These are phyloP conservation scores for Hippasteria phrygiana DNA, from an alignment of 53 echinoderm and acorn worm species.

Conservation along the genomic window DNA sequence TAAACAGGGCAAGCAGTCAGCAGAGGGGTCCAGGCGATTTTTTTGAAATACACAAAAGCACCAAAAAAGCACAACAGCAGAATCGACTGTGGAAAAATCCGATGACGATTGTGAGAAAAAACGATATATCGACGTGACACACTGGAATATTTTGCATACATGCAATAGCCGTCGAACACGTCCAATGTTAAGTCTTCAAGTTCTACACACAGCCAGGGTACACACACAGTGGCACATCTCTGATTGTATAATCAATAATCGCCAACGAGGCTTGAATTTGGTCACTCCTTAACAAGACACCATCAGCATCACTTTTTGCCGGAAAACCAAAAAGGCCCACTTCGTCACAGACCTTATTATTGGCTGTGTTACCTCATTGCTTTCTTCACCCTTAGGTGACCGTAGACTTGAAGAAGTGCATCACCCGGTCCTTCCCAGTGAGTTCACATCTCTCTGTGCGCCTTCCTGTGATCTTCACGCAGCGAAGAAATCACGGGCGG, in stretches of 20 bases:
- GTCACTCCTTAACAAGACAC: not conserved
- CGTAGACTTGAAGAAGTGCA: not conserved
- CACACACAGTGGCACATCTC: slow-evolving; percentile 28
- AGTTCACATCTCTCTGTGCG: not conserved
- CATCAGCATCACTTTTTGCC: not conserved
- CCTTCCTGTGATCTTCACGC: not conserved
- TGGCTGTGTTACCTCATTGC: not conserved
- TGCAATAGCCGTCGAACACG: not conserved
- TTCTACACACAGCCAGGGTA: no score
- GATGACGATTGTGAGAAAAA: no score
- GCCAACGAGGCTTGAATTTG: slow-evolving; percentile 11
- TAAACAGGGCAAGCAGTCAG: no score
- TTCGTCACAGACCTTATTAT: not conserved
- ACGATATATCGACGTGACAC: no score
- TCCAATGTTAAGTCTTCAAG: no score
- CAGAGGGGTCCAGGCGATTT: no score
- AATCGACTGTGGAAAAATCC: no score
- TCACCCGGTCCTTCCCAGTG: not conserved
- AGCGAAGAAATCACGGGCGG: not conserved
- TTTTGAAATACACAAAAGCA: no score
- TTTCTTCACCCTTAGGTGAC: not conserved
- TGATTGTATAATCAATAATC: slow-evolving; percentile 29
- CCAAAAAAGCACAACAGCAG: no score
- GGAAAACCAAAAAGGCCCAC: not conserved
- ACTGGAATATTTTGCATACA: no score